Evolutionary conservation across 2,113 vertebrate genomes (phyloP), one percentile per base, ranked within the genome.

Genomic region (Phasianus colchicus): DNA sequence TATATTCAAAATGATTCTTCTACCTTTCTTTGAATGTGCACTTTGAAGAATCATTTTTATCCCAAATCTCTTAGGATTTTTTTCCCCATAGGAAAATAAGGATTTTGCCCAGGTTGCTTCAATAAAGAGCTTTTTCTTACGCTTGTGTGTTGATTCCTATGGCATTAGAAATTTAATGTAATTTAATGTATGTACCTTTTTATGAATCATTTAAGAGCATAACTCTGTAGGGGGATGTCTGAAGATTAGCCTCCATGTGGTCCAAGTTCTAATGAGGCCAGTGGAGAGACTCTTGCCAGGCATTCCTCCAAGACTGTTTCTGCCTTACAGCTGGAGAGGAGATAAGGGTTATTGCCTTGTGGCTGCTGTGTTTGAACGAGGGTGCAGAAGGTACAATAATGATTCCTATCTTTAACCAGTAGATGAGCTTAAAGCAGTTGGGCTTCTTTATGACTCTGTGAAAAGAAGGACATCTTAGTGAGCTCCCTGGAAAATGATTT

Each of bases 191-290:
- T 91, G 82, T 66, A 65, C 89, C 82, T 96, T 83, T 70, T 22
- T 43, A 94, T 91, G 88, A 83, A 94, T 88, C 71, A 91, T 91
- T 93, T 61, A 71, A 86, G 58, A 91, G 38, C n/a, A n/a, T 5
- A 27, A 63, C 54, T 89, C 66, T 74, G 29, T 7, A 25, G 63
- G 83, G 82, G 76, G 91, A 25, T 36, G 18, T 6, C 13, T 77
- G 42, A 65, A 85, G 55, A 74, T 92, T 78, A 88, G 57, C 72
- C 73, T 81, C 45, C 48, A 0, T 88, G 90, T 78, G 65, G 86
- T 88, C 70, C 73, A 97, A 81, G 86, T 65, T 89, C 76, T 88
- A 95, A 96, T 42, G 70, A 95, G 73, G 76, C 58, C 45, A 88
- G 42, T 10, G 47, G 65, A 91, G 66, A 93, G 14, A 4, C 11